phyloP scores from a whole-genome alignment of 1,140 invertebrate species.

The Eurosta solidaginis region DNA sequence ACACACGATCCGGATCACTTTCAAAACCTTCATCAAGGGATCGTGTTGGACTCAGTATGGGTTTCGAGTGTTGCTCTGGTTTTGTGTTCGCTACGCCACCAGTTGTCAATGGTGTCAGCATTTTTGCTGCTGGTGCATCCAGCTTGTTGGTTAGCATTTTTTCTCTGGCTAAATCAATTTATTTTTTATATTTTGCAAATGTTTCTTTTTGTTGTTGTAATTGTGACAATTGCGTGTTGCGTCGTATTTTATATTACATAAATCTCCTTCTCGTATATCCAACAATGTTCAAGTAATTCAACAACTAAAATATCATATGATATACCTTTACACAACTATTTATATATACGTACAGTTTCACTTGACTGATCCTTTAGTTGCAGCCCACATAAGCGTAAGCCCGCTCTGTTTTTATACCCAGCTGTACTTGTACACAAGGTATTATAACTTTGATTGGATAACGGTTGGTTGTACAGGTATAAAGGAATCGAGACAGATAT shows the following conservation, averaged over 20 bases:
- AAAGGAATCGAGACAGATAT: too few species aligned
- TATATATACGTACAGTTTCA: too few species aligned
- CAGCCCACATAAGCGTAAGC: too few species aligned
- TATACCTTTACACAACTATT: neutral
- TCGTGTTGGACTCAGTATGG: slow-evolving; percentile 60
- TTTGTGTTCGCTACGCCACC: slow-evolving; percentile 42
- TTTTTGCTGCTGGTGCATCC: neutral
- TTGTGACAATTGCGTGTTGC: slow-evolving; percentile 22
- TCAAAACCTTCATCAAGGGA: slow-evolving; percentile 61
- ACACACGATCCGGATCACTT: slow-evolving; percentile 61
- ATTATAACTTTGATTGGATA: too few species aligned
- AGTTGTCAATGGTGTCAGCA: slow-evolving; percentile 8
- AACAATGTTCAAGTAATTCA: neutral
- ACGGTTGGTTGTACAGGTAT: too few species aligned
- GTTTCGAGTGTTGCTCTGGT: slow-evolving; percentile 58
- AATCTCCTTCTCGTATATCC: neutral
- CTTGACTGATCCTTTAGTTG: too few species aligned
- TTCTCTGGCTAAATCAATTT: slow-evolving; percentile 11
- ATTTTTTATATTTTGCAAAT: slow-evolving; percentile 19
- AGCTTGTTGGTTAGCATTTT: slow-evolving; percentile 18
- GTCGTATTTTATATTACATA: neutral
- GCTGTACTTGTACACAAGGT: too few species aligned
- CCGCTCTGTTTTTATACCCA: too few species aligned
- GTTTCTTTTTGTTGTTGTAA: slow-evolving; percentile 35
- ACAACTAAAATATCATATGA: neutral